These are phyloP conservation scores for Saccopteryx leptura DNA, from an alignment of 2,113 vertebrate genomes.

Conservation along the genomic window DNA sequence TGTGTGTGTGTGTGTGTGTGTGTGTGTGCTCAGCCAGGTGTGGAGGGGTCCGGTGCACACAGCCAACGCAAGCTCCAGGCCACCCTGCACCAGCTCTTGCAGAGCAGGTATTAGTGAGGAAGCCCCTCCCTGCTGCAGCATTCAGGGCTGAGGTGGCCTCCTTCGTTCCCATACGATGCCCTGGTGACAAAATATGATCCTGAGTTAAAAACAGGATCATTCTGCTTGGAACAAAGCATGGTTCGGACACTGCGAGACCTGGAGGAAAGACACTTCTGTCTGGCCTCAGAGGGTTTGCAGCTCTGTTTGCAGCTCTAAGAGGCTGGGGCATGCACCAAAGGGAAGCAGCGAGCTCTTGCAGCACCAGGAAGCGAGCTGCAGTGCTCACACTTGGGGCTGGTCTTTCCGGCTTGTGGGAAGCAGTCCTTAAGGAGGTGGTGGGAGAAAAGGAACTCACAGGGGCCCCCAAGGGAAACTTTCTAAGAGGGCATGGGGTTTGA, in stretches of 20 bases:
- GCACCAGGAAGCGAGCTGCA: background rate
- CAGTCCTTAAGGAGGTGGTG: background rate
- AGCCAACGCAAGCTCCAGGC: background rate
- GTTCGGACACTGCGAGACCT: background rate
- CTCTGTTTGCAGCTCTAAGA: background rate
- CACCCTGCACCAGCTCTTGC: background rate
- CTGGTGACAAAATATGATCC: background rate
- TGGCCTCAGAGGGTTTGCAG: background rate
- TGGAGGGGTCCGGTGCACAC: background rate
- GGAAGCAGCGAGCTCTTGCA: background rate
- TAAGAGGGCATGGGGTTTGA: background rate
- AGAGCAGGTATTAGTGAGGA: background rate
- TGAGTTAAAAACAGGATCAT: background rate
- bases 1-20: fast-evolving
- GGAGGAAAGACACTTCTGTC: background rate
- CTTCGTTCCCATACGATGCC: background rate
- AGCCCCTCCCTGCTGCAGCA: background rate
- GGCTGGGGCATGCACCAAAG: background rate
- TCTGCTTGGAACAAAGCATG: background rate
- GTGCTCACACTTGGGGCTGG: background rate
- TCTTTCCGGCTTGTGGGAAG: background rate
- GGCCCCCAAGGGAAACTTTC: background rate
- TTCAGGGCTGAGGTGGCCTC: background rate
- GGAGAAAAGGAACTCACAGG: background rate
- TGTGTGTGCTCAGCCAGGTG: background rate